Conservation (phyloP, 2,113 vertebrate species). For the Oryzias celebensis region DNA sequence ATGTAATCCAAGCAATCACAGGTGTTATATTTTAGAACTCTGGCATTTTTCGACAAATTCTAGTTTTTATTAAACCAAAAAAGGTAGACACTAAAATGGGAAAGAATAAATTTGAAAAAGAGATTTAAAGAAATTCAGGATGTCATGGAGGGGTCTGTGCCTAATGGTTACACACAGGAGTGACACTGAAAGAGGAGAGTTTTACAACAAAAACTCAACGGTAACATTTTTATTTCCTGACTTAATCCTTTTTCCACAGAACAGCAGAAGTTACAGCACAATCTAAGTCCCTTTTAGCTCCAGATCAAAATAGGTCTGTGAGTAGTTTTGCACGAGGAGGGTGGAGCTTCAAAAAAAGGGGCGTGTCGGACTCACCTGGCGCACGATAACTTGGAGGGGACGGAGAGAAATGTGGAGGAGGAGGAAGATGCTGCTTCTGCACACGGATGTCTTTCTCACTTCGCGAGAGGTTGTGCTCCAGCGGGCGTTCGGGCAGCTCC, state of each 20-base stretch:
- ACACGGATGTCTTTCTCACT: constrained; percentile 98
- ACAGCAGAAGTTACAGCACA: not conserved
- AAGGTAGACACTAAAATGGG: no score
- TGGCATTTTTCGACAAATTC: no score
- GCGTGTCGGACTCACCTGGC: constrained; percentile 86
- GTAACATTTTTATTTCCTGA: no score
- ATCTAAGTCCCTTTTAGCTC: constrained; percentile 6
- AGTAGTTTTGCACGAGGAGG: constrained; percentile 30
- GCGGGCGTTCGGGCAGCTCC: constrained; percentile 92
- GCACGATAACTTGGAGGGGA: constrained; percentile 93
- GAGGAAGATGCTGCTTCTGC: constrained; percentile 95
- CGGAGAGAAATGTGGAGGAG: constrained; percentile 91
- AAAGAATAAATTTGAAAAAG: no score
- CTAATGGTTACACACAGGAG: no score
- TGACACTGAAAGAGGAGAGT: no score
- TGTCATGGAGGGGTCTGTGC: no score
- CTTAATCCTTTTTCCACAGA: no score
- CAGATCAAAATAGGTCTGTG: constrained; percentile 18
- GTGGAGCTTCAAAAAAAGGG: constrained; percentile 47
- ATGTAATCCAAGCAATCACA: constrained; percentile 2
- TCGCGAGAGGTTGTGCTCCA: constrained; percentile 92
- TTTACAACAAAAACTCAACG: no score
- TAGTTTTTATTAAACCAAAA: no score
- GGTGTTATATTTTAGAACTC: constrained; percentile 1
- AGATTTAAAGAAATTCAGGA: no score